These are phyloP conservation scores for Hermodice carunculata DNA, from an alignment of 2,888 invertebrate species.

Conservation along the genomic window DNA sequence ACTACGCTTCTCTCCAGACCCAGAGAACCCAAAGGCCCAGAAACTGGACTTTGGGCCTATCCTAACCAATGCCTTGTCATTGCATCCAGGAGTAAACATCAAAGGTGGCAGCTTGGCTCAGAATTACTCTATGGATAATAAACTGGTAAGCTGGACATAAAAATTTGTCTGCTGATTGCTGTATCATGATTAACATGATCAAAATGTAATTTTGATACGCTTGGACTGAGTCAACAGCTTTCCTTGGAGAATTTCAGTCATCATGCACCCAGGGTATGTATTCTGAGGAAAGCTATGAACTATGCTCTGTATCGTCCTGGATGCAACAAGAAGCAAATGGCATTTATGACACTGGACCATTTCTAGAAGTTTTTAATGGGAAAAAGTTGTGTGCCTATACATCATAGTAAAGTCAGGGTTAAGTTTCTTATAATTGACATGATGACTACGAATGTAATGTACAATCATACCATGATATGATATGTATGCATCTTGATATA, in stretches of 20 bases:
- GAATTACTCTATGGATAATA: constrained; percentile 71
- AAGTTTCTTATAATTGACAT: too few species aligned
- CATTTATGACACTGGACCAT: too few species aligned
- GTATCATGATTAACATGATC: too few species aligned
- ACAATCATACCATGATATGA: too few species aligned
- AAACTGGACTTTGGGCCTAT: constrained; percentile 87
- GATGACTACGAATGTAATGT: too few species aligned
- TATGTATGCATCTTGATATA: too few species aligned
- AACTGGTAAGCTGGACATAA: constrained; percentile 68
- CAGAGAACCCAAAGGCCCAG: constrained; percentile 83
- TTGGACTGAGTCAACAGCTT: too few species aligned
- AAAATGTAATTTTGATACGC: too few species aligned
- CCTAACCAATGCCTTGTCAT: constrained; percentile 88
- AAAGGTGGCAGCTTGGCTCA: constrained; percentile 88
- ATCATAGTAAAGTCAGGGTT: too few species aligned
- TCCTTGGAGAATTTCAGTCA: not conserved
- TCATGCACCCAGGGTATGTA: not conserved
- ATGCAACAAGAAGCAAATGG: not conserved
- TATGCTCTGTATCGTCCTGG: not conserved
- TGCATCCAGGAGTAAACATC: constrained; percentile 92
- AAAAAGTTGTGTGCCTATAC: not conserved
- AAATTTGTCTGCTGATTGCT: too few species aligned
- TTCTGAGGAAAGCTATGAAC: not conserved
- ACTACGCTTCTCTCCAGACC: constrained; percentile 78
- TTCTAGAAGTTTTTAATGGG: too few species aligned